Percentiles rank a stretch among this genome's conserved stretches.
Conservation (phyloP, 2,888 invertebrate species). For the Dasypogon diadema region DNA sequence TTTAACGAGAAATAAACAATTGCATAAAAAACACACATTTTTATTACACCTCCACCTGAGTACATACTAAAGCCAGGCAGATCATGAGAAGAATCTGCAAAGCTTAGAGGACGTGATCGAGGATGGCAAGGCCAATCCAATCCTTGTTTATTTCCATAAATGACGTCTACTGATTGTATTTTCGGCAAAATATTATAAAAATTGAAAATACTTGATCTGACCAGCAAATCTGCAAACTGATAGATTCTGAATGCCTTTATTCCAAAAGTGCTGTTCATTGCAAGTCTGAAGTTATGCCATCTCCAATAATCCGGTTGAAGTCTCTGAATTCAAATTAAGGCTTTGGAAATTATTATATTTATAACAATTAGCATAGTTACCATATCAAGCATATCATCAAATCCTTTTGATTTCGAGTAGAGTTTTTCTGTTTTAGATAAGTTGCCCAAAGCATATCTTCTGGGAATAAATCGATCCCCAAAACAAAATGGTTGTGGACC, state of each 20-base stretch:
- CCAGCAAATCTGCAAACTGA: conserved; percentile 58
- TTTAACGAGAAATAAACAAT: no score
- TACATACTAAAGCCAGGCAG: conserved; percentile 61
- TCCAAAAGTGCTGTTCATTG: conserved; percentile 59
- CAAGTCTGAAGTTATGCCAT: conserved; percentile 59
- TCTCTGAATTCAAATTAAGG: conserved; percentile 52
- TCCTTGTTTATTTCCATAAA: conserved; percentile 55
- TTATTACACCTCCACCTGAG: no score
- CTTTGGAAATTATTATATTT: neutral
- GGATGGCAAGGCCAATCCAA: conserved; percentile 66
- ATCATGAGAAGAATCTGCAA: conserved; percentile 64
- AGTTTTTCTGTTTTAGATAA: conserved; percentile 59
- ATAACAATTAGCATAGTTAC: conserved; percentile 55
- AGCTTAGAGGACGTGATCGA: conserved; percentile 62
- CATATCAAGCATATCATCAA: conserved; percentile 60
- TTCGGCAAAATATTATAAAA: neutral
- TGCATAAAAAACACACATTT: no score
- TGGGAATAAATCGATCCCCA: conserved; percentile 67
- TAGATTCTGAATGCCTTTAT: conserved; percentile 60
- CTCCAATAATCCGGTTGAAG: conserved; percentile 60
- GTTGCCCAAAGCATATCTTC: conserved; percentile 60
- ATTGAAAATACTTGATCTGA: neutral
- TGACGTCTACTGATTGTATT: neutral
- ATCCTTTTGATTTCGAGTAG: conserved; percentile 27
- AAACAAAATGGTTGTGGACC: conserved; percentile 32